These are phyloP conservation scores for Sialis fuliginosa DNA, from an alignment of 2,888 invertebrate species.

Conservation along the genomic window DNA sequence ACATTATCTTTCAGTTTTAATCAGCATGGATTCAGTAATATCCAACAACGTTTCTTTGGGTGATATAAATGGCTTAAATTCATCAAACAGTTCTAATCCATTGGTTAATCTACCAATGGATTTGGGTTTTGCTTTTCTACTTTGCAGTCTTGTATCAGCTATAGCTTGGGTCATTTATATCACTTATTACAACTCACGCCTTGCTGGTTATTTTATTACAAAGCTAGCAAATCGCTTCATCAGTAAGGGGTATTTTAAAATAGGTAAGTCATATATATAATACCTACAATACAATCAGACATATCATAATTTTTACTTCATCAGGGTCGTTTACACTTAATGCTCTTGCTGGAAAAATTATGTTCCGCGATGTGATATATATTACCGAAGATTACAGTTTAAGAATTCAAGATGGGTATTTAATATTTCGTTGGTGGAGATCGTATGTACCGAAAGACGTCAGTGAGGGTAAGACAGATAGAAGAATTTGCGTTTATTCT, in stretches of 20 bases:
- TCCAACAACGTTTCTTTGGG: too few species aligned
- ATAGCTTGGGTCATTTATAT: slow-evolving; percentile 88
- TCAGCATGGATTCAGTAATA: too few species aligned
- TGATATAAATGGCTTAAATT: too few species aligned
- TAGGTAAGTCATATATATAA: slow-evolving; percentile 40
- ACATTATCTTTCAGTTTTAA: too few species aligned
- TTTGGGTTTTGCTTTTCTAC: slow-evolving; percentile 55
- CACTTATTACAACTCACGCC: slow-evolving; percentile 85
- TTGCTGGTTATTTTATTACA: slow-evolving; percentile 79
- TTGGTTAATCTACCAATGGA: slow-evolving; percentile 59
- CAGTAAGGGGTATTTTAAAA: slow-evolving; percentile 72
- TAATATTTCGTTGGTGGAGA: slow-evolving; percentile 97
- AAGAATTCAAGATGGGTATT: slow-evolving; percentile 88
- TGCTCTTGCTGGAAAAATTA: slow-evolving; percentile 93
- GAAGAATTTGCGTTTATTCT: not conserved
- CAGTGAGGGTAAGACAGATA: slow-evolving; percentile 55
- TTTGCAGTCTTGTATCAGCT: slow-evolving; percentile 66
- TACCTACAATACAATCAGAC: not conserved
- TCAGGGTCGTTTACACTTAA: slow-evolving; percentile 86
- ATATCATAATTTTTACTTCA: slow-evolving; percentile 14
- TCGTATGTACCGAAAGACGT: slow-evolving; percentile 89
- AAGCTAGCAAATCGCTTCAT: slow-evolving; percentile 75
- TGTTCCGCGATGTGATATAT: slow-evolving; percentile 92
- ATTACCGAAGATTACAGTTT: slow-evolving; percentile 87
- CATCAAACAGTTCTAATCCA: too few species aligned